Percentiles rank a stretch among this genome's conserved stretches.
Conservation (phyloP, 2,797 vertebrate species). For the Pseudochaenichthys georgianus region DNA sequence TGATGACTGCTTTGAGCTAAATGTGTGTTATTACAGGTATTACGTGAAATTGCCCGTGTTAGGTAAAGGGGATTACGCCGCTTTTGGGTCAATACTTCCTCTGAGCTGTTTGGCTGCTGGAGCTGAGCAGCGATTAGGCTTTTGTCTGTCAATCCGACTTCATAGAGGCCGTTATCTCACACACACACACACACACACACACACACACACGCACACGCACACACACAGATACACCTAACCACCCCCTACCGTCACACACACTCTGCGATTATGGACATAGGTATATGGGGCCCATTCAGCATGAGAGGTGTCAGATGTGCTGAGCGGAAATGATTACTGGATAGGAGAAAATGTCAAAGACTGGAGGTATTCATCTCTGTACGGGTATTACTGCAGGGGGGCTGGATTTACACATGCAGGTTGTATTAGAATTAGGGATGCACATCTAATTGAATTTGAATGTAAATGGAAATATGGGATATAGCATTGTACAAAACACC, state of each 20-base stretch:
- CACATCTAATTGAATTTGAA: too few relatives aligned
- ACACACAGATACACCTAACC: conserved; percentile 27
- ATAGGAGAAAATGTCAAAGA: conserved; percentile 21
- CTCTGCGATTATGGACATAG: conserved; percentile 55
- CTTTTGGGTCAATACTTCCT: conserved; percentile 98
- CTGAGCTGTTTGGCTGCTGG: conserved; percentile 82
- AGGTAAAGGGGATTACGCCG: conserved; percentile 93
- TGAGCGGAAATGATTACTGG: conserved; percentile 35
- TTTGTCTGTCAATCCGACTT: conserved; percentile 93
- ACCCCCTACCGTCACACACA: conserved; percentile 39
- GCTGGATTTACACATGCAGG: neutral
- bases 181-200: neutral
- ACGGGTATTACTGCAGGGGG: neutral
- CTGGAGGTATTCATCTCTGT: conserved; percentile 12
- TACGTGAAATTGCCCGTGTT: conserved; percentile 98
- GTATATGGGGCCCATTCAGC: conserved; percentile 52
- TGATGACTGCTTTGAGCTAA: conserved; percentile 93
- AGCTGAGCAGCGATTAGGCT: conserved; percentile 93
- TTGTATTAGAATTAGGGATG: too few relatives aligned
- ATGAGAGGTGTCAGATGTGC: conserved; percentile 60
- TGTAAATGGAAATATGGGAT: too few relatives aligned
- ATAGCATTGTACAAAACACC: too few relatives aligned
- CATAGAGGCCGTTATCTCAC: conserved; percentile 86
- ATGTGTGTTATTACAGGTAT: conserved; percentile 98
- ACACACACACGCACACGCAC: too few relatives aligned